These are phyloP conservation scores for Emmelina monodactyla DNA, from an alignment of 2,888 invertebrate genomes.

Conservation along the genomic window DNA sequence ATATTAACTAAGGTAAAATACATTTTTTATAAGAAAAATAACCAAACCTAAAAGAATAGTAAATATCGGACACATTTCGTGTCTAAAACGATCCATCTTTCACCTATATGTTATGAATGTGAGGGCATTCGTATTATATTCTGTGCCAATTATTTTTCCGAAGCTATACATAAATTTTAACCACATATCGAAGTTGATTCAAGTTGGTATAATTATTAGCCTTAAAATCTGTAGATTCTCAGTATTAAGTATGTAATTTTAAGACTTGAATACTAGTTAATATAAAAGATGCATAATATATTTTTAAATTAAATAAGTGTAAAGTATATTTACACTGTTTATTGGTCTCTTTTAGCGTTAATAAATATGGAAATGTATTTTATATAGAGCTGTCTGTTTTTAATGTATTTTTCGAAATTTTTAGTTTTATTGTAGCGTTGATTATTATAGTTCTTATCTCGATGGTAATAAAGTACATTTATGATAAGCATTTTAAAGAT, in stretches of 20 bases:
- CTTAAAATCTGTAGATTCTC: constrained; percentile 31
- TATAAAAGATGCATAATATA: constrained; percentile 31
- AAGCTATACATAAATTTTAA: constrained; percentile 16
- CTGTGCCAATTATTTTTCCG: too few relatives aligned
- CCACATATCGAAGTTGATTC: constrained; percentile 38
- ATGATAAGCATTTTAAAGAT: constrained; percentile 22
- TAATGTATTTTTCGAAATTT: constrained; percentile 43
- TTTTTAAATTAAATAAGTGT: constrained; percentile 16
- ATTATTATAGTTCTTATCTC: not conserved
- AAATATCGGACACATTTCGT: too few relatives aligned
- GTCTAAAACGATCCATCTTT: too few relatives aligned
- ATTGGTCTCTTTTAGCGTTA: constrained; percentile 33
- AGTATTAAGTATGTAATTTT: constrained; percentile 51
- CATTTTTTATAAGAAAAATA: too few relatives aligned
- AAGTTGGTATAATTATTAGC: constrained; percentile 38
- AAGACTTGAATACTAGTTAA: constrained; percentile 44
- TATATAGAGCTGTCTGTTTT: constrained; percentile 32
- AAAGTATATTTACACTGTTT: constrained; percentile 19
- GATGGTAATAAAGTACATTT: constrained; percentile 2
- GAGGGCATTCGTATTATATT: too few relatives aligned
- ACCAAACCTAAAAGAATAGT: too few relatives aligned
- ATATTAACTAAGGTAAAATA: too few relatives aligned
- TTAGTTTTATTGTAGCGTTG: constrained; percentile 23
- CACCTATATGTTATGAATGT: too few relatives aligned
- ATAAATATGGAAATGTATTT: constrained; percentile 31